A percentile compares a stretch with the other conserved stretches of the same genome.
phyloP scores from a whole-genome alignment of 2,888 invertebrate genomes.

The Brachynemurus nebulosus region DNA sequence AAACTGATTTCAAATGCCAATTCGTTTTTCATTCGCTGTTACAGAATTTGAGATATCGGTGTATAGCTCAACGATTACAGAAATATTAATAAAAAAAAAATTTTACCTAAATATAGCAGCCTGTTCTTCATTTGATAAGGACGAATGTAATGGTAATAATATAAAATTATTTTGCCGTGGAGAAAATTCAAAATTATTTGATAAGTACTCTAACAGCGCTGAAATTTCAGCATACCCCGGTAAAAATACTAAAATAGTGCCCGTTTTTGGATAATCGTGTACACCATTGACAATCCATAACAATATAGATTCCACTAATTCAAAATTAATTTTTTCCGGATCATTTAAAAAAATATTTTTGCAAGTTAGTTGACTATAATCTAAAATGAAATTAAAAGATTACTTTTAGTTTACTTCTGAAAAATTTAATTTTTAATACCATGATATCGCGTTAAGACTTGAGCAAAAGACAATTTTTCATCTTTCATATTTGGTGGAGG shows the following conservation, averaged over 20 bases:
- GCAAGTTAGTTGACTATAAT: constrained; percentile 46
- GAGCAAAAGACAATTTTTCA: constrained; percentile 53
- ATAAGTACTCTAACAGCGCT: constrained; percentile 50
- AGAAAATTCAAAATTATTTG: constrained; percentile 48
- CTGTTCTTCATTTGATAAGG: constrained; percentile 74
- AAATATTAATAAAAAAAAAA: too few relatives aligned
- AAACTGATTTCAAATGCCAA: too few relatives aligned
- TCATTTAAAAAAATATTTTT: constrained; percentile 67
- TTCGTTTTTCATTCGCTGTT: too few relatives aligned
- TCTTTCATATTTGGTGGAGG: constrained; percentile 50
- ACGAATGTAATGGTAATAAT: constrained; percentile 74
- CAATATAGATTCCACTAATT: constrained; percentile 56
- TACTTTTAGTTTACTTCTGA: background rate
- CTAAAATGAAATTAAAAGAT: constrained; percentile 21
- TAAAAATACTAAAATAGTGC: constrained; percentile 66
- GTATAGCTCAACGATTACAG: too few relatives aligned
- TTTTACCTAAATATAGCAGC: constrained; percentile 47
- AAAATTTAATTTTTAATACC: constrained; percentile 25
- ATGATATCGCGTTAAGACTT: constrained; percentile 51
- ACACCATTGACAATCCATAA: constrained; percentile 55
- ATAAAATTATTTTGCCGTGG: constrained; percentile 48
- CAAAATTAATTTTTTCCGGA: constrained; percentile 61
- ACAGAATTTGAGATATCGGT: too few relatives aligned
- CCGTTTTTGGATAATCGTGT: constrained; percentile 51
- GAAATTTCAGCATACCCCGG: constrained; percentile 72